phyloP scores from a whole-genome alignment of 2,113 vertebrate genomes.

The Gambusia affinis region DNA sequence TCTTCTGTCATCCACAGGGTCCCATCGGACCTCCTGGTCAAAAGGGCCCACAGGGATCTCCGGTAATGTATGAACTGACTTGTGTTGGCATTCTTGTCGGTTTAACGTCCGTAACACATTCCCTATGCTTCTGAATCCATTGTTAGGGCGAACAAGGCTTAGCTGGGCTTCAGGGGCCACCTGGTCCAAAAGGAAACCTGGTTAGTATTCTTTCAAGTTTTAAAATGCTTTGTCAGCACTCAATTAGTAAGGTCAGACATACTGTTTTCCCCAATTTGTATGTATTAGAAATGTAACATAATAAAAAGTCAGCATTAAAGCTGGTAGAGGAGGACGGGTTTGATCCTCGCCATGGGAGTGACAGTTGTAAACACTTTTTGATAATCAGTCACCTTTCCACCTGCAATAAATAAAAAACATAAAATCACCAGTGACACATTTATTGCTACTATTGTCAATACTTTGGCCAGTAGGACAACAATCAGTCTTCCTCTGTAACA shows the following conservation, averaged over 20 bases:
- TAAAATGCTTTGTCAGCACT: neutral
- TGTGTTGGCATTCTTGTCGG: neutral
- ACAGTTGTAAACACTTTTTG: too few relatives aligned
- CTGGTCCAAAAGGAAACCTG: conserved; percentile 47
- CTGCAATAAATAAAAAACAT: too few relatives aligned
- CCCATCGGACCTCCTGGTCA: conserved; percentile 45
- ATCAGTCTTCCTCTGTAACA: too few relatives aligned
- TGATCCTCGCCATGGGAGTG: too few relatives aligned
- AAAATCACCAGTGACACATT: too few relatives aligned
- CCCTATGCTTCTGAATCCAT: neutral
- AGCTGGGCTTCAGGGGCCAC: conserved; percentile 52
- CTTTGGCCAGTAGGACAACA: too few relatives aligned
- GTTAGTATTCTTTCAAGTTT: conserved; percentile 24
- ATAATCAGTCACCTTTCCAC: too few relatives aligned
- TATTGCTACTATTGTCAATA: too few relatives aligned
- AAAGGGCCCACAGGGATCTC: conserved; percentile 41
- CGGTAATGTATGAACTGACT: conserved; percentile 40
- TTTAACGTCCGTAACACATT: neutral
- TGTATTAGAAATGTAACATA: neutral
- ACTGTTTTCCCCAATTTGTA: neutral
- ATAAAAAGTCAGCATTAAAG: too few relatives aligned
- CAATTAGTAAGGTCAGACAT: neutral
- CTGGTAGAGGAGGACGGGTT: too few relatives aligned
- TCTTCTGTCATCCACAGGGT: conserved; percentile 43
- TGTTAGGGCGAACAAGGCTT: conserved; percentile 57